phyloP scores from a whole-genome alignment of 2,888 invertebrate genomes.

The Hipparchia sbordonii region DNA sequence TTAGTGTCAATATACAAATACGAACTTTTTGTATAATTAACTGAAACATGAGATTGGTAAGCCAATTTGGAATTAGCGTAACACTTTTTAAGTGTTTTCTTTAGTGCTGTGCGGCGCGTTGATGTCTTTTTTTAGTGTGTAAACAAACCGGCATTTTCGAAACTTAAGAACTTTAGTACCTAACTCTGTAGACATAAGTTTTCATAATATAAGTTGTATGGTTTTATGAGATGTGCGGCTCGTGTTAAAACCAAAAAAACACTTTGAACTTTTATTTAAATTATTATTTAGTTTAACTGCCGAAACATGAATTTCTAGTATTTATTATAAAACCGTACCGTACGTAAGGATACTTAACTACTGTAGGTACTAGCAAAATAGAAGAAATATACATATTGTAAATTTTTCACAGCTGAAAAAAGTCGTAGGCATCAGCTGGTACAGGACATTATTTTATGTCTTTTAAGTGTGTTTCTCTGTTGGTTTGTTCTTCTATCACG shows the following conservation, averaged over 20 bases:
- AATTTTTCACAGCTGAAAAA: too few species aligned
- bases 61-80: constrained; percentile 34
- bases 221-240: not conserved
- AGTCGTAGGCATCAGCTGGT: too few species aligned
- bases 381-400: not conserved
- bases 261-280: not conserved
- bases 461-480: too few species aligned
- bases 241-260: not conserved
- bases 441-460: too few species aligned
- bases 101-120: constrained; percentile 20
- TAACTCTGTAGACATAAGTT: too few species aligned
- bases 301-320: too few species aligned
- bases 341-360: too few species aligned
- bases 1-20: constrained; percentile 28
- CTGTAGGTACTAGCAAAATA: not conserved
- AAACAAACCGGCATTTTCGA: constrained; percentile 18
- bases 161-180: not conserved
- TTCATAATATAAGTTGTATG: not conserved
- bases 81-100: constrained; percentile 5
- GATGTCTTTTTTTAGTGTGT: constrained; percentile 30
- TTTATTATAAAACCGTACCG: too few species aligned
- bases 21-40: constrained; percentile 26
- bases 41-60: constrained; percentile 65
- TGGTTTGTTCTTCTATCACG: too few species aligned
- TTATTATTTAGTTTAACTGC: too few species aligned